These are phyloP conservation scores for Gasteruption jaculator DNA, from an alignment of 2,888 invertebrate species.

Conservation along the genomic window DNA sequence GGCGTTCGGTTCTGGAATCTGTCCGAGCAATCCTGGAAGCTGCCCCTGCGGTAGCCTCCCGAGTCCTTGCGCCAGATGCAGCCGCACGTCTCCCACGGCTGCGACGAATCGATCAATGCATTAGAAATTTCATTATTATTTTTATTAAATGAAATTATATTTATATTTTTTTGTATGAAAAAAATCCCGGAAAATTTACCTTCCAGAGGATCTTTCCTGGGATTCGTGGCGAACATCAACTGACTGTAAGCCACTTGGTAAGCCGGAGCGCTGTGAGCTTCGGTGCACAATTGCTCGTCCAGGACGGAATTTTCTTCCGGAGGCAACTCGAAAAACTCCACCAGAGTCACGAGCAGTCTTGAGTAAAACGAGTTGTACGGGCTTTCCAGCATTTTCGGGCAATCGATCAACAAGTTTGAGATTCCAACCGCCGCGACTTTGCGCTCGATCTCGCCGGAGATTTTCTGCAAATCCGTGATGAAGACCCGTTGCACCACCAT, in stretches of 20 bases:
- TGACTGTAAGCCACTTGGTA: conserved; percentile 87
- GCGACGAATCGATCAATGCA: conserved; percentile 17
- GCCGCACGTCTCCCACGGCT: conserved; percentile 67
- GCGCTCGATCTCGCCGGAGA: conserved; percentile 76
- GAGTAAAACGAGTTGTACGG: conserved; percentile 56
- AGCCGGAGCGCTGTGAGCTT: conserved; percentile 80
- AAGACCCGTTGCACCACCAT: conserved; percentile 93
- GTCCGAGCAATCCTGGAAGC: conserved; percentile 62
- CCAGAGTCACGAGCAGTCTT: conserved; percentile 52
- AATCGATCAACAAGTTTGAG: conserved; percentile 78
- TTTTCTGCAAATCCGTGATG: conserved; percentile 81
- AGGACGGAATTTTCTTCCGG: conserved; percentile 73
- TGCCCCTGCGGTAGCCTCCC: conserved; percentile 70
- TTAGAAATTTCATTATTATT: neutral
- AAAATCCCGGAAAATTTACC: too few species aligned
- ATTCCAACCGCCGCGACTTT: conserved; percentile 91
- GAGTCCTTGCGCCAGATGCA: conserved; percentile 73
- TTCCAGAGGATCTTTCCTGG: conserved; percentile 70
- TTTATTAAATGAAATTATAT: too few species aligned
- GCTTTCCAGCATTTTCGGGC: conserved; percentile 63
- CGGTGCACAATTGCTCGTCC: conserved; percentile 82
- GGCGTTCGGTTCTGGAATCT: conserved; percentile 53
- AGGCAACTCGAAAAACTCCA: conserved; percentile 86
- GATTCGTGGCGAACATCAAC: conserved; percentile 77
- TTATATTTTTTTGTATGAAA: too few species aligned